phyloP scores from a whole-genome alignment of 1,140 invertebrate species.

The Bombus picipes region DNA sequence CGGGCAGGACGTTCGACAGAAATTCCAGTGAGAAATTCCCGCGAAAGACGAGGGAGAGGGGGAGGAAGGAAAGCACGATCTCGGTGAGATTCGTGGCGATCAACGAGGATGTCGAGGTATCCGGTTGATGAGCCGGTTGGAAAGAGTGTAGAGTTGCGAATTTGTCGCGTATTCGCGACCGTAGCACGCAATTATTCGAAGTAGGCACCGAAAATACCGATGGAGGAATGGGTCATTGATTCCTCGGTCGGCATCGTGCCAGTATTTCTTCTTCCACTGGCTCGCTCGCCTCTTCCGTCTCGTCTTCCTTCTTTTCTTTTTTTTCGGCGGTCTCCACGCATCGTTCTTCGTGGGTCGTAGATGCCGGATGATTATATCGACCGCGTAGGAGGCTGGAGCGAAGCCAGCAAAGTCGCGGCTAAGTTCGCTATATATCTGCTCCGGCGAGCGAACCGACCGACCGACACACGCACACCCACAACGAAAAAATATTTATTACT shows the following conservation, averaged over 20 bases:
- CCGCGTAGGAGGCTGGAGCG: conserved; percentile 78
- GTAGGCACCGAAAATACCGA: conserved; percentile 71
- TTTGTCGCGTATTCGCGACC: conserved; percentile 36
- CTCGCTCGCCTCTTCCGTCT: conserved; percentile 51
- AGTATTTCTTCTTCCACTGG: conserved; percentile 60
- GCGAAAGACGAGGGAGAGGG: too few species aligned
- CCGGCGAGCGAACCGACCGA: background rate
- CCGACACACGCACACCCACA: background rate
- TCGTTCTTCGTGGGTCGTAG: conserved; percentile 63
- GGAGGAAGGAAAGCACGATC: background rate
- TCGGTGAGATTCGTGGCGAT: background rate
- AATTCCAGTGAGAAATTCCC: background rate
- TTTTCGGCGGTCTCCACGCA: conserved; percentile 38
- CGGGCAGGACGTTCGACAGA: background rate
- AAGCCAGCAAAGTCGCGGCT: conserved; percentile 72
- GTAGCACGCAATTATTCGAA: conserved; percentile 55
- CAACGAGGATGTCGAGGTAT: too few species aligned
- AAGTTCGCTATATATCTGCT: conserved; percentile 34
- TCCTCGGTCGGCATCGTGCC: conserved; percentile 75
- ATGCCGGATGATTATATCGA: conserved; percentile 79
- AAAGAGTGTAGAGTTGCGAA: background rate
- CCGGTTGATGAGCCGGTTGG: background rate
- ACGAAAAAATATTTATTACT: conserved; percentile 31
- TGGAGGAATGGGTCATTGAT: conserved; percentile 77
- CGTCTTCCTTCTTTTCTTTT: conserved; percentile 15